Base-by-base conservation (phyloP, 2,888 invertebrate genomes). In the Holacanthella duospinosa region DNA sequence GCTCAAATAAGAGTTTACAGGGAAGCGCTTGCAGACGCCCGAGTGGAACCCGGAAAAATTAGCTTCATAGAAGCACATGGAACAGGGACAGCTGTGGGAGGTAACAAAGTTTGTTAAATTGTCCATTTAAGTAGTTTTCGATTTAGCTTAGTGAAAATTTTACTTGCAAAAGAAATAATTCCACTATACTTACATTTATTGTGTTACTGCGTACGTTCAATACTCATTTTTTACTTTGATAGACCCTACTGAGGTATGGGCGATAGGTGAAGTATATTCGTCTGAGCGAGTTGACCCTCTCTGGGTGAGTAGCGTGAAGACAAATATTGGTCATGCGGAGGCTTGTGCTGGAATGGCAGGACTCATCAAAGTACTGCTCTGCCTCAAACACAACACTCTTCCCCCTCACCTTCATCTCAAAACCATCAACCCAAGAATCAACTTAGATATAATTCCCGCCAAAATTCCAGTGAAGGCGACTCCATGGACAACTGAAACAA, bases 1-100 rank as follows among this genome's bases (percentile, higher is more conserved):
- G 62, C 65, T 2, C 74, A 75, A 44, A 59, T 62, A 19, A 76
- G 74, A 27, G 75, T 83, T 27, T 74, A 83, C 48, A 0, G 92
- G 96, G 29, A 63, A n/a, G 67, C 67, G 3, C 36, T 69, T 19
- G n/a, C 62, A 19, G 59, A 63, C 24, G 63, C 66, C 1, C 53
- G 60, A 1, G 64, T 69, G 9, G n/a, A 59, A 4, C 65, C 66
- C 1, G 29, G 12, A 16, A 28, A 66, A 25, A 64, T 69, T 2
- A 60, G 58, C 12, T 59, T 43, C 29, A 54, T 63, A 2, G 63
- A 63, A 29, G 59, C 59, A 1, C 63, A 63, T 27, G 63, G 63
- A 27, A 63, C 63, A 12, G 63, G 63, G 0, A 43, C 64, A 1
- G 43, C 55, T 16, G 64, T 69, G 1, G 67, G 69, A 16, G 69